Evolutionary conservation across 2,888 invertebrate species (phyloP).

Genomic region (Chrysomela aeneicollis): DNA sequence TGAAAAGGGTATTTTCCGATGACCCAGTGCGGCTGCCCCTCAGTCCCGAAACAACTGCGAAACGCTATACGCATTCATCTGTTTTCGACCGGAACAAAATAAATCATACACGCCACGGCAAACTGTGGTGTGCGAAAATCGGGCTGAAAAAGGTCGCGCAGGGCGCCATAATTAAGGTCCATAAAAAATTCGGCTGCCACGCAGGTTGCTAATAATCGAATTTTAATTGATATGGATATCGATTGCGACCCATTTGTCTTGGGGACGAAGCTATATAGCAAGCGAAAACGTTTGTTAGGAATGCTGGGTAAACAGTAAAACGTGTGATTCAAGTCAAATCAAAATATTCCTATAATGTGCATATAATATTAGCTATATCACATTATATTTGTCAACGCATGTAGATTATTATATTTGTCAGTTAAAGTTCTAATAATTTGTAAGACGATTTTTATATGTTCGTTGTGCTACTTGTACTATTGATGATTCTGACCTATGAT

Average conservation of each 20-base stretch:
- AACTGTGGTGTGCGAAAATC: constrained; percentile 1
- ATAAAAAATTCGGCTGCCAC: constrained; percentile 32
- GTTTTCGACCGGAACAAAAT: background rate
- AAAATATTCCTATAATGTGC: too few relatives aligned
- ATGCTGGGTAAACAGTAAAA: too few relatives aligned
- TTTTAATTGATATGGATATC: constrained; percentile 34
- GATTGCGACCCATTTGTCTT: constrained; percentile 23
- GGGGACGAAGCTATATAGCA: background rate
- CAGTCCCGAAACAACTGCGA: background rate
- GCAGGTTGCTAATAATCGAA: constrained; percentile 35
- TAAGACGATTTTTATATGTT: too few relatives aligned
- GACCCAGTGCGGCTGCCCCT: background rate
- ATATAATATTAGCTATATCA: too few relatives aligned
- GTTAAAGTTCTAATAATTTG: too few relatives aligned
- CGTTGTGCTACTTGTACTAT: too few relatives aligned
- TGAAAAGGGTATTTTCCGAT: background rate
- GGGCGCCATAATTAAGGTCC: constrained; percentile 24
- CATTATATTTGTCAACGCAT: too few relatives aligned
- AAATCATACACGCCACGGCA: constrained; percentile 12
- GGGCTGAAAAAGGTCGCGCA: constrained; percentile 8
- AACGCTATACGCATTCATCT: constrained; percentile 1
- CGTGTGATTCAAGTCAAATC: too few relatives aligned
- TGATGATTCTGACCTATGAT: too few relatives aligned
- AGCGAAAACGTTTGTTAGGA: too few relatives aligned
- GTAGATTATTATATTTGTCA: too few relatives aligned